Percentiles rank a stretch among this genome's conserved stretches.
Conservation (phyloP, 2,888 invertebrate genomes). For the Watsonalla binaria region DNA sequence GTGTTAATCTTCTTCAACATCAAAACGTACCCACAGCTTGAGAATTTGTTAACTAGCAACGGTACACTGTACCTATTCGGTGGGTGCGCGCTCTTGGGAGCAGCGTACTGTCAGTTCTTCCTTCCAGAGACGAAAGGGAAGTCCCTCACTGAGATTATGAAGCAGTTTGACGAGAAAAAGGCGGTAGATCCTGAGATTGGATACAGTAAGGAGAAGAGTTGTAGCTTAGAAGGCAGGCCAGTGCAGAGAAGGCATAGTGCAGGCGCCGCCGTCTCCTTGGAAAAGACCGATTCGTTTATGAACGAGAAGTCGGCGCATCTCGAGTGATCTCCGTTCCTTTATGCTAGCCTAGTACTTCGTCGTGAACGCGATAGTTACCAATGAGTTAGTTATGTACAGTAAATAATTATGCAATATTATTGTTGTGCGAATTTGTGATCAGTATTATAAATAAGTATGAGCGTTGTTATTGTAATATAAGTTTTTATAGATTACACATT, state of each 20-base stretch:
- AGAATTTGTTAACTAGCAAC: slow-evolving; percentile 76
- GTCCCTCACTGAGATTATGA: slow-evolving; percentile 83
- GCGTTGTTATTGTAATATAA: slow-evolving; percentile 12
- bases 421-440: slow-evolving; percentile 47
- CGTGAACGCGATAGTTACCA: slow-evolving; percentile 21
- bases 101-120: slow-evolving; percentile 79
- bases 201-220: slow-evolving; percentile 38
- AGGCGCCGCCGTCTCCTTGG: slow-evolving; percentile 57
- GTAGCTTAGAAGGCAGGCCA: slow-evolving; percentile 40
- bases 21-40: slow-evolving; percentile 83
- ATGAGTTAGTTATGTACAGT: slow-evolving; percentile 31
- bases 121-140: slow-evolving; percentile 85
- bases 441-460: slow-evolving; percentile 51
- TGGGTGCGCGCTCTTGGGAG: slow-evolving; percentile 78
- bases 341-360: slow-evolving; percentile 33
- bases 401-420: slow-evolving; percentile 16
- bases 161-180: slow-evolving; percentile 73
- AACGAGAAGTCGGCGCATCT: slow-evolving; percentile 5
- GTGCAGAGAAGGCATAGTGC: slow-evolving; percentile 68
- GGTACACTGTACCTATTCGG: slow-evolving; percentile 82
- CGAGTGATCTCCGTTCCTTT: slow-evolving; percentile 8
- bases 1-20: slow-evolving; percentile 84
- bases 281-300: slow-evolving; percentile 40
- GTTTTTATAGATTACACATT: slow-evolving; percentile 29
- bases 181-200: slow-evolving; percentile 57